A percentile compares a stretch with the other conserved stretches of the same genome.
phyloP scores from a whole-genome alignment of 1,140 invertebrate species.

The Drosophila grimshawi region DNA sequence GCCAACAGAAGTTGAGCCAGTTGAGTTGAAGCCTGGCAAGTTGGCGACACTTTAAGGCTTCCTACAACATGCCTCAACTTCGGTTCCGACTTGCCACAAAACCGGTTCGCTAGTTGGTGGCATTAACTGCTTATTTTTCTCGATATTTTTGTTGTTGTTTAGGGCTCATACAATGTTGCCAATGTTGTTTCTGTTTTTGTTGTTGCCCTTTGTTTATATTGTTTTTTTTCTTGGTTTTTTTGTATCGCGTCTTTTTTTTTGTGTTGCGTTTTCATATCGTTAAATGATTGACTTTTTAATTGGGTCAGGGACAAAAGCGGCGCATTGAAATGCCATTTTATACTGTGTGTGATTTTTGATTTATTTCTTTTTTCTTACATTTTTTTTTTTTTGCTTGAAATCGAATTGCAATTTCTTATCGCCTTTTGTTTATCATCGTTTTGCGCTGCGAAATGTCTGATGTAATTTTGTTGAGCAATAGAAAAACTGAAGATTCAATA shows the following conservation, averaged over 20 bases:
- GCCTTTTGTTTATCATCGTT: neutral
- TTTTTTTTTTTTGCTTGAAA: too few species aligned
- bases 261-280: constrained; percentile 34
- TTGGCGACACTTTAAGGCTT: constrained; percentile 79
- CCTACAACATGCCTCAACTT: constrained; percentile 40
- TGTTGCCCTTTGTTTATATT: constrained; percentile 44
- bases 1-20: constrained; percentile 18
- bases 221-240: constrained; percentile 26
- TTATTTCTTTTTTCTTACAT: too few species aligned
- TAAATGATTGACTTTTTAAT: constrained; percentile 51
- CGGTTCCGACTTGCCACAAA: neutral
- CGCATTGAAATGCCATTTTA: constrained; percentile 5
- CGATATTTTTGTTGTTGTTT: neutral
- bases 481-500: too few species aligned
- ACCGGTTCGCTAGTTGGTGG: constrained; percentile 31
- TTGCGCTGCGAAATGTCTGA: neutral
- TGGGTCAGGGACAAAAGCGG: constrained; percentile 59
- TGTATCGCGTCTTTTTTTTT: constrained; percentile 27
- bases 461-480: neutral
- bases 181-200: neutral
- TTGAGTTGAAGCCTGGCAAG: constrained; percentile 68
- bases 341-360: neutral
- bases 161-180: constrained; percentile 12
- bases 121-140: constrained; percentile 24
- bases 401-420: neutral